phyloP scores from a whole-genome alignment of 2,797 vertebrate genomes.

The Morus bassanus region DNA sequence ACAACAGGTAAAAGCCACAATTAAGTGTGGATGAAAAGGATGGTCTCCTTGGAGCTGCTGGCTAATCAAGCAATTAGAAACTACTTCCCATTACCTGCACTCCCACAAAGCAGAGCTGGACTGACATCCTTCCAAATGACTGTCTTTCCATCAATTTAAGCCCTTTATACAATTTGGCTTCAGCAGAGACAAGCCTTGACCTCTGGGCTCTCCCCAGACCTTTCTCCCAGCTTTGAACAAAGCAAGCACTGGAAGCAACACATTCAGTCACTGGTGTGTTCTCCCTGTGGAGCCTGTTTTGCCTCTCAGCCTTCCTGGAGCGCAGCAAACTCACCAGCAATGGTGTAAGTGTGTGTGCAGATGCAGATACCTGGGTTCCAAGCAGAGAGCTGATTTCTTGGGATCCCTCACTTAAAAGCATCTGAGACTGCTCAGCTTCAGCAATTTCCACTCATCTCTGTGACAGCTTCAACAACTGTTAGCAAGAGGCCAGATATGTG shows the following conservation, averaged over 20 bases:
- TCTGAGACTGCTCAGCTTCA: background rate
- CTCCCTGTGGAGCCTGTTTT: background rate
- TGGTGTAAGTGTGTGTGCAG: background rate
- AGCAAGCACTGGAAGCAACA: background rate
- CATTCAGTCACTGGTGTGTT: background rate
- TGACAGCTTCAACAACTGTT: background rate
- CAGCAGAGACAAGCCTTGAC: background rate
- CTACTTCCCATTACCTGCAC: slow-evolving; percentile 25
- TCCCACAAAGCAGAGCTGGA: slow-evolving; percentile 11
- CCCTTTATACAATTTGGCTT: background rate
- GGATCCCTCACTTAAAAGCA: background rate
- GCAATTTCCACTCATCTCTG: background rate
- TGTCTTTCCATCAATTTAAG: background rate
- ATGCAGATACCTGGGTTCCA: background rate
- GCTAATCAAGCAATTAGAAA: slow-evolving; percentile 41
- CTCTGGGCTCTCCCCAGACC: background rate
- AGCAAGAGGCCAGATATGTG: background rate
- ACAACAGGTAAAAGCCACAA: slow-evolving; percentile 39
- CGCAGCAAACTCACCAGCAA: background rate
- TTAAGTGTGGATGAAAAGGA: slow-evolving; percentile 45
- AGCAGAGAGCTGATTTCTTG: background rate
- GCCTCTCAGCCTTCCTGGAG: background rate
- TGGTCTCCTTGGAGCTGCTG: background rate
- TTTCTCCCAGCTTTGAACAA: background rate
- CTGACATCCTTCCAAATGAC: background rate